Evolutionary conservation across 2,797 vertebrate species (phyloP).

Genomic region (Helostoma temminkii): DNA sequence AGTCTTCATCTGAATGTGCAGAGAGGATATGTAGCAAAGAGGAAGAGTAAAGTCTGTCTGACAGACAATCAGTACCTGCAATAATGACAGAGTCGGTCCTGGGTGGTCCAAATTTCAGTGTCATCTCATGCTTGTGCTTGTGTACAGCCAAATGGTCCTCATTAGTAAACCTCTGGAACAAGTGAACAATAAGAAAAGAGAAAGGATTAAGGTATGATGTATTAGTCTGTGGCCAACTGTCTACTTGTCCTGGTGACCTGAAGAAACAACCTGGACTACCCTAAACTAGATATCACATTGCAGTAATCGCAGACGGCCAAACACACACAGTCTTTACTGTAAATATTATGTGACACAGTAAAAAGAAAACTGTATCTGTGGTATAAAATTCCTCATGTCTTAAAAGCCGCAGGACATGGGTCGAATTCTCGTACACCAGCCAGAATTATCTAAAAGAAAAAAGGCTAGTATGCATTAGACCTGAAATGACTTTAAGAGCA

Average conservation of each 20-base stretch:
- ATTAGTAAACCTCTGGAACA: slow-evolving; percentile 94
- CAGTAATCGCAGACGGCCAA: slow-evolving; percentile 50
- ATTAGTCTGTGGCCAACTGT: slow-evolving; percentile 36
- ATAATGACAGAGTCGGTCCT: slow-evolving; percentile 88
- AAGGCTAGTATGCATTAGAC: not conserved
- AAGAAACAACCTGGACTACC: slow-evolving; percentile 36
- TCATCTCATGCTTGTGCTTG: slow-evolving; percentile 99
- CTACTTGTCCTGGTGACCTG: slow-evolving; percentile 50
- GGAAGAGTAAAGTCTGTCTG: not conserved
- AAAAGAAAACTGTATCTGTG: slow-evolving; percentile 48
- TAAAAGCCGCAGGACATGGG: slow-evolving; percentile 35
- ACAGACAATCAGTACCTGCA: slow-evolving; percentile 74
- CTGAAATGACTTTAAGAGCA: slow-evolving; percentile 5
- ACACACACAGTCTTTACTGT: slow-evolving; percentile 33
- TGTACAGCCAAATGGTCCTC: slow-evolving; percentile 99
- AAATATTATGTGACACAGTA: slow-evolving; percentile 31
- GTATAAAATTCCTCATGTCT: slow-evolving; percentile 50
- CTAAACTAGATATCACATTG: slow-evolving; percentile 65
- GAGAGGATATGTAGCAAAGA: slow-evolving; percentile 4
- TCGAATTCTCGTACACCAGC: slow-evolving; percentile 55
- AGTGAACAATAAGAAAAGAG: slow-evolving; percentile 36
- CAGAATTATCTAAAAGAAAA: slow-evolving; percentile 13
- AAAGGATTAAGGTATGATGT: slow-evolving; percentile 33
- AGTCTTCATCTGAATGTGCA: slow-evolving; percentile 12
- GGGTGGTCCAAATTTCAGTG: slow-evolving; percentile 94